Evolutionary conservation across 2,113 vertebrate genomes (phyloP).

Genomic region (Tyto alba): DNA sequence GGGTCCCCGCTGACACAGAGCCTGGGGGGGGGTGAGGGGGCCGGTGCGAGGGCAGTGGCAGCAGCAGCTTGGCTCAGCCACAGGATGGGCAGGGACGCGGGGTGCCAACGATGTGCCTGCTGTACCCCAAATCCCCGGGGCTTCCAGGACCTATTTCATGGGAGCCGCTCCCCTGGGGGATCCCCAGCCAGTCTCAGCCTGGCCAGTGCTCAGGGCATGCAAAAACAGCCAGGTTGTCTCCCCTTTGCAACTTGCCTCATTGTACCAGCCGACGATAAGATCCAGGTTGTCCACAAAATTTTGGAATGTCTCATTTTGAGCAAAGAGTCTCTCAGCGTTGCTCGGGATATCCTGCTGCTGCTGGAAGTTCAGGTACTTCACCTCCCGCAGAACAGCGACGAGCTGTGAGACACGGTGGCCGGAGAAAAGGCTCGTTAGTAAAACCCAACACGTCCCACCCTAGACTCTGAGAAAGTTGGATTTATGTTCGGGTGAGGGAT

Average conservation of each 20-base stretch:
- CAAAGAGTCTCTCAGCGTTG: slow-evolving; percentile 58
- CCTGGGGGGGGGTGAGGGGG: background rate
- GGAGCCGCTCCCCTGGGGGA: fast-evolving
- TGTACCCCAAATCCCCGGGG: fast-evolving
- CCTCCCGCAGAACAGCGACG: slow-evolving; percentile 68
- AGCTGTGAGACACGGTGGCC: slow-evolving; percentile 34
- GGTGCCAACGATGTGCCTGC: fast-evolving
- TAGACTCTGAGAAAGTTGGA: fast-evolving
- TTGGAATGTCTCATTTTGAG: slow-evolving; percentile 67
- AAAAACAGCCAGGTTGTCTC: background rate
- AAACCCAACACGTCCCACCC: fast-evolving
- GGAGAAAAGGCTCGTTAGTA: background rate
- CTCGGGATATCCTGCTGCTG: slow-evolving; percentile 55
- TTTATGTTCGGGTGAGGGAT: fast-evolving
- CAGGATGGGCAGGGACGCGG: fast-evolving
- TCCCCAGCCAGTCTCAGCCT: background rate
- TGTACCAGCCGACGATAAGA: slow-evolving; percentile 79
- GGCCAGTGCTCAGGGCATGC: background rate
- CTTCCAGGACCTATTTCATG: too few species aligned
- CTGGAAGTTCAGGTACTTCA: slow-evolving; percentile 77
- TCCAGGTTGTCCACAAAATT: slow-evolving; percentile 71
- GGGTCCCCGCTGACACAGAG: fast-evolving
- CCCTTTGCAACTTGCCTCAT: slow-evolving; percentile 61
- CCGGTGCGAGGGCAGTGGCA: fast-evolving
- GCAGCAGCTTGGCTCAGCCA: background rate